Percentiles rank a stretch among this genome's conserved stretches.
phyloP scores from a whole-genome alignment of 2,113 vertebrate genomes.

The Prunella fulvescens region DNA sequence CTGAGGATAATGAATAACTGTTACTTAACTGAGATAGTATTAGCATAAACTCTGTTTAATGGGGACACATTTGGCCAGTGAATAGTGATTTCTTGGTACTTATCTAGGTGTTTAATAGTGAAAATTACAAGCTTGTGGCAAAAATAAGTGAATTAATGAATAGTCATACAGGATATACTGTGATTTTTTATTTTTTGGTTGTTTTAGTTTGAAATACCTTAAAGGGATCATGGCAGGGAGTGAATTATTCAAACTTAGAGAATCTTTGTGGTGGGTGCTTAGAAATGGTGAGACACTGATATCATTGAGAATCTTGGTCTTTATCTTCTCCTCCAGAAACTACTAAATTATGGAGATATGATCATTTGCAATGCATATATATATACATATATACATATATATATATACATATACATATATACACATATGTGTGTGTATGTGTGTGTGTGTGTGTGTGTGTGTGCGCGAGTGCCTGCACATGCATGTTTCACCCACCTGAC shows the following conservation, averaged over 20 bases:
- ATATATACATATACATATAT: too few species aligned
- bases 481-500: not conserved
- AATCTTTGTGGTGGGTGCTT: not conserved
- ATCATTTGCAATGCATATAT: not conserved
- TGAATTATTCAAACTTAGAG: not conserved
- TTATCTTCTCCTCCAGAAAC: not conserved
- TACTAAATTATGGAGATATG: not conserved
- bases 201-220: slow-evolving; percentile 2
- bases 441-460: rapidly evolving
- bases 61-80: slow-evolving; percentile 1
- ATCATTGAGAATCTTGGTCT: not conserved
- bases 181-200: not conserved
- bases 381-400: too few species aligned
- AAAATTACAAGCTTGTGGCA: slow-evolving; percentile 28
- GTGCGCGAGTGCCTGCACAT: rapidly evolving
- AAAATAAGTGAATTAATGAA: not conserved
- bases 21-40: slow-evolving; percentile 55
- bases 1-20: slow-evolving; percentile 49
- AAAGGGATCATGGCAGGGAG: not conserved
- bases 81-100: slow-evolving; percentile 14
- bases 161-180: not conserved
- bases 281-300: not conserved
- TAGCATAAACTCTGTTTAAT: slow-evolving; percentile 41
- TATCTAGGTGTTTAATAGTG: slow-evolving; percentile 24
- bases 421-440: too few species aligned